Percentiles rank a stretch among this genome's conserved stretches.
Evolutionary conservation across 2,113 vertebrate genomes (phyloP).

Genomic region (Lathamus discolor): DNA sequence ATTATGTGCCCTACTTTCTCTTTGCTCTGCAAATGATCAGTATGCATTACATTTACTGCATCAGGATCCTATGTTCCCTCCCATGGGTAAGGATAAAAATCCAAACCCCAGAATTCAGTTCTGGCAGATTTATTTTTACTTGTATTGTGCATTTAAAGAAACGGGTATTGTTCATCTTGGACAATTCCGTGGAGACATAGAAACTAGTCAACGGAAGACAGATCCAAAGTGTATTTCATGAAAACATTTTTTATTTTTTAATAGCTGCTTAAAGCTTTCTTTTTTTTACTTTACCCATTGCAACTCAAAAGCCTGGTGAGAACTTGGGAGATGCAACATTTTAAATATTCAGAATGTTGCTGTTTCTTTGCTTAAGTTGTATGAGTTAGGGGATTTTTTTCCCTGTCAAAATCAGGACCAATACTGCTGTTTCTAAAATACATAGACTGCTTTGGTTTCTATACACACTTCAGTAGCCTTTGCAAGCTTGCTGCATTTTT

Average conservation of each 20-base stretch:
- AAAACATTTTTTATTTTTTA: constrained; percentile 9
- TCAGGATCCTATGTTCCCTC: neutral
- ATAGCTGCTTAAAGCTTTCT: neutral
- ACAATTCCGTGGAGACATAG: neutral
- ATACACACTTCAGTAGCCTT: neutral
- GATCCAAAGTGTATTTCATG: neutral
- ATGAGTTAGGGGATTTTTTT: neutral
- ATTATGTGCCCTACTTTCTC: constrained; percentile 22
- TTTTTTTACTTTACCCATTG: neutral
- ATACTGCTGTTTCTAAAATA: neutral
- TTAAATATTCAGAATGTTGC: neutral
- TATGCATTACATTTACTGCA: neutral
- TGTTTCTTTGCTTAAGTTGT: neutral
- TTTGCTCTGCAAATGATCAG: neutral
- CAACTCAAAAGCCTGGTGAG: neutral
- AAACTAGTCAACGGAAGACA: neutral
- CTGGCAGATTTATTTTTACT: constrained; percentile 11
- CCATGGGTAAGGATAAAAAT: neutral
- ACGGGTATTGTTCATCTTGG: neutral
- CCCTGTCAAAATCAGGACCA: neutral
- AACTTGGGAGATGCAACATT: neutral
- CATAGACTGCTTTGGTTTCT: neutral
- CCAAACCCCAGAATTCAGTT: neutral
- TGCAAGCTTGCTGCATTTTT: neutral
- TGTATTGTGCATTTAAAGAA: neutral